Evolutionary conservation across 2,888 invertebrate species (phyloP).

Genomic region (Pristionchus japonicus): DNA sequence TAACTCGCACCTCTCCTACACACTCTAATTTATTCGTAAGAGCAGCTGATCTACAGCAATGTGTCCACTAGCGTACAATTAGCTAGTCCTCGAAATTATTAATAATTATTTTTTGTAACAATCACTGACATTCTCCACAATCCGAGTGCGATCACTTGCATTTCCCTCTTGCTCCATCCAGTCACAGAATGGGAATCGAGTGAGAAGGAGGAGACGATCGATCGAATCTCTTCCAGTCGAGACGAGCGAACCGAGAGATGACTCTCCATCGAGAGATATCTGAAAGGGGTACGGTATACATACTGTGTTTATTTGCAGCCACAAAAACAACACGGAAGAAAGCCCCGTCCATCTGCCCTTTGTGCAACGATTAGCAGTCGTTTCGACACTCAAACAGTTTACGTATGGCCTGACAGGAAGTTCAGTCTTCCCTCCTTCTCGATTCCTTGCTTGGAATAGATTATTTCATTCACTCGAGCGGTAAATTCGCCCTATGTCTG

Average conservation of each 20-base stretch:
- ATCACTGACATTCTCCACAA: constrained; percentile 44
- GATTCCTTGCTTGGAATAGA: background rate
- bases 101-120: no score
- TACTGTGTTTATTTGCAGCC: background rate
- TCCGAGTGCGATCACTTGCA: constrained; percentile 13
- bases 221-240: constrained; percentile 22
- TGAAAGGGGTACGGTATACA: background rate
- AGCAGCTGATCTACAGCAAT: no score
- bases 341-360: background rate
- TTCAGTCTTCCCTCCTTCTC: background rate
- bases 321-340: background rate
- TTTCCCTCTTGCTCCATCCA: constrained; percentile 46
- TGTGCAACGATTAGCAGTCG: background rate
- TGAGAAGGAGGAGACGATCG: constrained; percentile 19
- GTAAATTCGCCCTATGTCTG: background rate
- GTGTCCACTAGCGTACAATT: no score
- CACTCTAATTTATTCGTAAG: background rate
- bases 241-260: constrained; percentile 36
- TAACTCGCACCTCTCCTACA: background rate
- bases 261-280: constrained; percentile 9
- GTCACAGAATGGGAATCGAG: constrained; percentile 30
- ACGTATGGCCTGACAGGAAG: background rate
- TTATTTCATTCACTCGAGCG: background rate
- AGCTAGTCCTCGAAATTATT: no score
- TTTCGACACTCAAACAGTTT: background rate